Evolutionary conservation across 2,113 vertebrate genomes (phyloP), one percentile per base, ranked within the genome.

Genomic region (Cottus gobio): DNA sequence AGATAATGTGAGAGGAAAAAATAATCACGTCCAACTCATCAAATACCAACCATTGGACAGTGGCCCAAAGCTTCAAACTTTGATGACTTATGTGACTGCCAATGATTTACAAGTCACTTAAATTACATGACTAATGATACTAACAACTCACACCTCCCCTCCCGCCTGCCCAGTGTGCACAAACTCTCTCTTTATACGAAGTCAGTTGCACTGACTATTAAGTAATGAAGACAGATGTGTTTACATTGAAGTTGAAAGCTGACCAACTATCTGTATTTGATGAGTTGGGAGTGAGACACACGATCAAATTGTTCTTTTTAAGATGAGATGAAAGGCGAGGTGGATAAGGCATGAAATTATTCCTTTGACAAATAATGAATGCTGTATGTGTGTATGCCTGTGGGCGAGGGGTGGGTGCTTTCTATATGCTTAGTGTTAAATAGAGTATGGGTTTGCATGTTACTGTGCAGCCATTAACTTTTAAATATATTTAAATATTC

Each of bases 311-410:
- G 42, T 60, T 48, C 34, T 24, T 52, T 16, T 24, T 52, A 22
- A 44, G 12, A 60, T 62, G 18, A 62, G 56, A 74, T 75, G 50
- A 71, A 76, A 58, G 58, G 26, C 4, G 11, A 56, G 52, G 66
- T 18, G 42, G 30, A 37, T 48, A 58, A 39, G 73, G 31, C 16
- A 76, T 71, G 24, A 70, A 52, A 66, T 71, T 7, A 66, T 66
- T 54, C 36, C 16, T 61, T 34, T 71, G 44, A 62, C 20, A 52
- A 31, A 54, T 42, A 71, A 61, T 70, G n/a, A 56, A 58, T 63
- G 8, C 5, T 28, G 24, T 16, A 2, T 54, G 31, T 52, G 11
- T 34, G 34, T 34, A 34, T 34, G 34, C 34, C 34, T 68, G 6
- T 67, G 65, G n/a, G 44, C 10, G 2, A 36, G 50, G 50, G 57